Percentiles rank a stretch among this genome's conserved stretches.
phyloP scores from a whole-genome alignment of 2,888 invertebrate genomes.

The Tenthredo notha region DNA sequence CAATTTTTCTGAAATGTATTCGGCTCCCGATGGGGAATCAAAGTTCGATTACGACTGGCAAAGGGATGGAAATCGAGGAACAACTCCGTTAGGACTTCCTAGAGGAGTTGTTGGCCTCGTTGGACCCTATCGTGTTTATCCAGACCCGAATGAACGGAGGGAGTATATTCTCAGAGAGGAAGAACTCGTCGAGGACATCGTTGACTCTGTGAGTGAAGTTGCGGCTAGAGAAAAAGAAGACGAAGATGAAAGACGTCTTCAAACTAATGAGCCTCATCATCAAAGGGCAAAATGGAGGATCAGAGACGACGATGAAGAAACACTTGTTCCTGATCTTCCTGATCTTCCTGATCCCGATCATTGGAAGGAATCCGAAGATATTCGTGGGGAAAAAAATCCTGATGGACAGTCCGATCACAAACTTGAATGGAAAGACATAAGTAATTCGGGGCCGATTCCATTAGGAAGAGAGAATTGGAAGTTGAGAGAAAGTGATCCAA shows the following conservation, averaged over 20 bases:
- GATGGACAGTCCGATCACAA: not conserved
- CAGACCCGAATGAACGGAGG: constrained; percentile 67
- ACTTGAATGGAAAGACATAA: constrained; percentile 16
- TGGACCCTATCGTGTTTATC: constrained; percentile 70
- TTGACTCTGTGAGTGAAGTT: constrained; percentile 64
- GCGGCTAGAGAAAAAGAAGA: constrained; percentile 56
- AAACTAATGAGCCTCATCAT: constrained; percentile 57
- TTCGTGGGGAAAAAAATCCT: constrained; percentile 15
- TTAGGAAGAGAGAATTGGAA: constrained; percentile 53
- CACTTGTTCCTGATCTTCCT: constrained; percentile 66
- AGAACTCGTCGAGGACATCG: constrained; percentile 67
- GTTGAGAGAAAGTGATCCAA: constrained; percentile 50
- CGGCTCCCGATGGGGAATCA: constrained; percentile 15
- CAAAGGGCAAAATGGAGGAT: constrained; percentile 70
- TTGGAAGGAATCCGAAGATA: constrained; percentile 48
- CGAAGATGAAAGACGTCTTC: constrained; percentile 2
- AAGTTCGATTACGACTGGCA: constrained; percentile 43
- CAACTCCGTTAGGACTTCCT: constrained; percentile 59
- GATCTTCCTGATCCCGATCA: constrained; percentile 60
- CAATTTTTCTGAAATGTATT: constrained; percentile 58
- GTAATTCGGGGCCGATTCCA: constrained; percentile 24
- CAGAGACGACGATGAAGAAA: constrained; percentile 66
- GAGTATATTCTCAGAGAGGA: constrained; percentile 70
- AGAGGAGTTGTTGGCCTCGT: constrained; percentile 72
- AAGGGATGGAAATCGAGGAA: constrained; percentile 12